Conservation (phyloP, 2,113 vertebrate species). For the Corythornis cristatus region DNA sequence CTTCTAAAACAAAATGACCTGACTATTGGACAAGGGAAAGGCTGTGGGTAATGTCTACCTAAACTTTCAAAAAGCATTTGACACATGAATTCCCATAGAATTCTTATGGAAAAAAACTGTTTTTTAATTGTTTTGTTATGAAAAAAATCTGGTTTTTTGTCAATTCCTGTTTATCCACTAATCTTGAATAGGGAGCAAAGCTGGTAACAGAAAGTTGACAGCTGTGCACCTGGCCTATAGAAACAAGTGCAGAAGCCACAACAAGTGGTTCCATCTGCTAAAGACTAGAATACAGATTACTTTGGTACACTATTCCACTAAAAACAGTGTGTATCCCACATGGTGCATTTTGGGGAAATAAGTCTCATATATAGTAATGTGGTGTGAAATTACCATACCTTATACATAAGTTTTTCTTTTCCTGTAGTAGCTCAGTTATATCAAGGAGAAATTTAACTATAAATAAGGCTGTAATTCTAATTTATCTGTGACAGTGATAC, state of each 20-base stretch:
- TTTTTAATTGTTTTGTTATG: too few relatives aligned
- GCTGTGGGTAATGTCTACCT: too few relatives aligned
- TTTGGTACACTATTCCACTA: neutral
- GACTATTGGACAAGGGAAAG: too few relatives aligned
- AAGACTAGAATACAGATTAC: neutral
- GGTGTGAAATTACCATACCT: neutral
- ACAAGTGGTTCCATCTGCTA: neutral
- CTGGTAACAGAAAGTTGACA: neutral
- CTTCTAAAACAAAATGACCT: too few relatives aligned
- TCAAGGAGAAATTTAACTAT: neutral
- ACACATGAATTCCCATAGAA: too few relatives aligned
- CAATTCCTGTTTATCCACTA: neutral
- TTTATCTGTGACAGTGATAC: neutral
- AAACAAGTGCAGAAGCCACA: neutral
- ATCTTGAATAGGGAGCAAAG: neutral
- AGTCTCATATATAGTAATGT: neutral
- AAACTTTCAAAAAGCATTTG: too few relatives aligned
- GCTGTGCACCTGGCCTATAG: neutral
- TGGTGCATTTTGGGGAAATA: neutral
- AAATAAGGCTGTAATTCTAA: neutral
- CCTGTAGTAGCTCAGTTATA: neutral
- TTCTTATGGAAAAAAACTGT: too few relatives aligned
- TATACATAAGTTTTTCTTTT: neutral
- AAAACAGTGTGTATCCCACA: neutral
- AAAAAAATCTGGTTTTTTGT: neutral